These are phyloP conservation scores for Theretra japonica DNA, from an alignment of 2,888 invertebrate genomes.

Conservation along the genomic window DNA sequence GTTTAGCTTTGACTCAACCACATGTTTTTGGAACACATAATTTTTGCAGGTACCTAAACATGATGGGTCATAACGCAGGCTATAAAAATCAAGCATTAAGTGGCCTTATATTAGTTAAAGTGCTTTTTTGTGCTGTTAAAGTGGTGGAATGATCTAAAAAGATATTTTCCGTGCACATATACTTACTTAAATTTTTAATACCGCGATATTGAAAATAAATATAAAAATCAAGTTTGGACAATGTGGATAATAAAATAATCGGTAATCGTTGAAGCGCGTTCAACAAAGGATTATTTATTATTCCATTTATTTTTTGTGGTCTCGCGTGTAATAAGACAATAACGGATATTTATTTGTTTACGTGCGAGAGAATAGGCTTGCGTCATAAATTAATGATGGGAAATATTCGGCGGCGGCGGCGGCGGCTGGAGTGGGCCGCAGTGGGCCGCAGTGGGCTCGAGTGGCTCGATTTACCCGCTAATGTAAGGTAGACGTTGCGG, in stretches of 20 bases:
- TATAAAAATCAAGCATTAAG: constrained; percentile 59
- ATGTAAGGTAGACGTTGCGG: constrained; percentile 49
- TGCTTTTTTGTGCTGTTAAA: constrained; percentile 53
- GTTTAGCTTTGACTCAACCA: constrained; percentile 60
- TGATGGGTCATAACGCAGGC: constrained; percentile 56
- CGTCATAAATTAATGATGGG: constrained; percentile 19
- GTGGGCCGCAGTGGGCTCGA: not conserved
- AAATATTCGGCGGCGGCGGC: constrained; percentile 9
- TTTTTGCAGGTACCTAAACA: constrained; percentile 62
- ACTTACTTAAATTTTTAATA: constrained; percentile 53
- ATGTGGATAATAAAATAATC: constrained; percentile 50
- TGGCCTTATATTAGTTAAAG: constrained; percentile 58
- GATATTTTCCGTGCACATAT: constrained; percentile 50
- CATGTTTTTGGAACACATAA: constrained; percentile 59
- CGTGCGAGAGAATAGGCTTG: constrained; percentile 6
- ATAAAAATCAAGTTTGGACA: constrained; percentile 51
- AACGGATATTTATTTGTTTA: constrained; percentile 28
- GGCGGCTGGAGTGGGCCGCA: too few relatives aligned
- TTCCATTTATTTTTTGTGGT: constrained; percentile 25
- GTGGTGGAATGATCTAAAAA: constrained; percentile 53
- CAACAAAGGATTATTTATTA: constrained; percentile 36
- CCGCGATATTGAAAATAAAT: constrained; percentile 51
- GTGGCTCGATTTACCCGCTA: constrained; percentile 35
- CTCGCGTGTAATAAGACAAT: constrained; percentile 15
- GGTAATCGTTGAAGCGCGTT: constrained; percentile 42